Base-by-base conservation (phyloP, 2,113 vertebrate species). In the Columba janthina region DNA sequence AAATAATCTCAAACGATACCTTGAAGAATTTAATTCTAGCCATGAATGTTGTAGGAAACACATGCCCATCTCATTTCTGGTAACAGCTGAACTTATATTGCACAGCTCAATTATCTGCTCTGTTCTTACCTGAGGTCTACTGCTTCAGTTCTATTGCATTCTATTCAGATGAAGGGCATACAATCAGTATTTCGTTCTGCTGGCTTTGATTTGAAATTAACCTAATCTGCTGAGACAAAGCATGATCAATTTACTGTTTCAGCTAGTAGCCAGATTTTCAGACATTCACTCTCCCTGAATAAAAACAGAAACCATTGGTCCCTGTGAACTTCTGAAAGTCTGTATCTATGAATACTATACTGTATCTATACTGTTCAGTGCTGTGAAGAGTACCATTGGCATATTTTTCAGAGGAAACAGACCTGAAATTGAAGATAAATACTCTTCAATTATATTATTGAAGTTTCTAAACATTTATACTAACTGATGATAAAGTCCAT, bases 61-160 rank as follows among this genome's bases (percentile, higher is more conserved):
- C 15, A 12, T 0, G 0, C 9, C 5, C 24, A 18, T 5, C 21
- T 14, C 8, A 44, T 78, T 87, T 72, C 44, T 64, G 18, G 22
- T 36, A 62, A 50, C 32, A 19, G 6, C 36, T 76, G 29, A 72
- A 42, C 11, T 34, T 48, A 72, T 17, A 44, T 4, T 75, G 11
- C 10, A 79, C 7, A 79, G n/a, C n/a, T 74, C 21, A 66, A 17
- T 20, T 20, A 72, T 24, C 28, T 82, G 2, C 36, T 46, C 31
- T 71, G 31, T 2, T 58, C 11, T 58, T 54, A 42, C 9, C 15
- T 46, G 9, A n/a, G 4, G 12, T 21, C 7, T 77, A 17, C 14
- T 19, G 19, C 51, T 69, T 70, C 7, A 46, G 42, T 67, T 34
- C 36, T 50, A 9, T 19, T 51, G 42, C 29, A 34, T 82, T n/a